Base-by-base conservation (phyloP, 2,888 invertebrate species). In the Caprella mutica region DNA sequence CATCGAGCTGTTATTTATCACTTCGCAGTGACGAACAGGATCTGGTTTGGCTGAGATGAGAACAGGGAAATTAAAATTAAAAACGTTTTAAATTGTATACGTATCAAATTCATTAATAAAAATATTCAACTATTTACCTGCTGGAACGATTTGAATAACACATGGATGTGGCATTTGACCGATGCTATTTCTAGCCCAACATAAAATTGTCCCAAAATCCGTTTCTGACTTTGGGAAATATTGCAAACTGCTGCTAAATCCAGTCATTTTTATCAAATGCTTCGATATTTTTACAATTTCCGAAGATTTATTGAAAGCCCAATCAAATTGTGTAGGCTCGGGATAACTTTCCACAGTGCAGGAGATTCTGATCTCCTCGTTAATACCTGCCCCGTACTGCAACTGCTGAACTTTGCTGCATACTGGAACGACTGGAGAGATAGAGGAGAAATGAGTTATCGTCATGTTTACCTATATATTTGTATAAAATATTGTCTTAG, bases 121-220 rank as follows among this genome's bases (percentile, higher is more conserved):
- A n/a, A n/a, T n/a, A n/a, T n/a, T n/a, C n/a, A n/a, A 9, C 46
- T 27, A 33, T 35, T 21, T 42, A 68, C 69, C 69, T 58, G 68
- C 68, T 53, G 69, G 68, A 35, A 68, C 67, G 61, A 69, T 62
- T 65, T 67, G 67, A 61, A 67, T 67, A 56, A 68, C 66, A 57
- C 69, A 69, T 24, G 68, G 69, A 52, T 67, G 62, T 35, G 66
- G 65, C 38, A 66, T 66, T 50, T 58, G 56, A 24, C 68, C 68
- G 29, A 68, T 67, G 48, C 65, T 62, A 59, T 68, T 68, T 44
- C 66, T 61, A 51, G 68, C 69, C 67, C 67, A 68, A 56, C 69
- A 69, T 33, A 68, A 67, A 33, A 69, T 56, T 24, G 67, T 65
- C 19, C 69, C 69, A 57, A 68, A 69, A 59, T 68, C 69, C 50